Evolutionary conservation across 2,888 invertebrate species (phyloP).

Genomic region (Drosophila bunnanda): DNA sequence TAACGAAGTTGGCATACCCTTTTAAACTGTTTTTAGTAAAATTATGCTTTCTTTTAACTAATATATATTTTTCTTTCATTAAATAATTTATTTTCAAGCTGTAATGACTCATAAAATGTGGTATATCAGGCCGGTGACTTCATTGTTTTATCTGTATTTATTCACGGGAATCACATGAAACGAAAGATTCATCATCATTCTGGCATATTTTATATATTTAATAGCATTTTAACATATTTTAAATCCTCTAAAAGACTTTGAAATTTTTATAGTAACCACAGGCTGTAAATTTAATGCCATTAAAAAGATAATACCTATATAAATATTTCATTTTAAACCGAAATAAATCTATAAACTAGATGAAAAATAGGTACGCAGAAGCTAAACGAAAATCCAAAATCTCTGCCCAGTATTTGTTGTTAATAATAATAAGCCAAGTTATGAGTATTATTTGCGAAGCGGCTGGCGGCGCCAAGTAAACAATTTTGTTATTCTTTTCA

Average conservation of each 20-base stretch:
- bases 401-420: constrained; percentile 8
- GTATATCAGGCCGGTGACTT: neutral
- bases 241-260: neutral
- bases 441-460: constrained; percentile 33
- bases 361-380: constrained; percentile 6
- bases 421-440: constrained; percentile 28
- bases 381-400: constrained; percentile 5
- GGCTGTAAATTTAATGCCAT: neutral
- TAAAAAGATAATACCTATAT: neutral
- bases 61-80: neutral
- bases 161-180: neutral
- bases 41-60: neutral
- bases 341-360: neutral
- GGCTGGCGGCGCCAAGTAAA: constrained; percentile 37
- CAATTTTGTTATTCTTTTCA: constrained; percentile 56
- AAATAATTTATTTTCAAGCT: neutral
- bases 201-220: neutral
- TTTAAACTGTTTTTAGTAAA: neutral
- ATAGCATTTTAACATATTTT: no score
- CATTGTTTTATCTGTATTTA: neutral
- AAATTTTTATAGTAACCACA: neutral
- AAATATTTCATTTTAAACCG: neutral
- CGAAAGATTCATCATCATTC: neutral
- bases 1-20: neutral
- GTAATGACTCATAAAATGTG: neutral